Conservation (phyloP, 2,113 vertebrate species). For the Thalassarche chlororhynchos region DNA sequence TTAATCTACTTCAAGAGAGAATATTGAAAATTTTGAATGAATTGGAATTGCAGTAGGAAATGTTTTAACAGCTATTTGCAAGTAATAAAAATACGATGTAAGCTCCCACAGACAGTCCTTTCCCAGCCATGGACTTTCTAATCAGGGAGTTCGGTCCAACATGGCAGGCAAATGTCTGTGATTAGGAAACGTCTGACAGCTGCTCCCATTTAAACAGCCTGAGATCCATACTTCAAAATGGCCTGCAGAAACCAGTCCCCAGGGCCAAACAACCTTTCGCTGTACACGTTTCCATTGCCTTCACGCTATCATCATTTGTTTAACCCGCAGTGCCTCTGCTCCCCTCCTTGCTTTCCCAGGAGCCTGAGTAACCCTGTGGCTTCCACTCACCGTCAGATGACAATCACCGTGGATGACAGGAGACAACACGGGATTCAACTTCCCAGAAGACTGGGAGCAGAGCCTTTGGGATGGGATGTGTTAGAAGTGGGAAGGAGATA, state of each 20-base stretch:
- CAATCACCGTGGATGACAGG: background rate
- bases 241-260: background rate
- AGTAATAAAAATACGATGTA: conserved; percentile 30
- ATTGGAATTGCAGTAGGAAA: conserved; percentile 12
- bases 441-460: background rate
- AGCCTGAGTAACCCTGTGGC: background rate
- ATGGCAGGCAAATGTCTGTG: background rate
- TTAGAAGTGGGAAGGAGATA: background rate
- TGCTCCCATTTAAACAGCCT: background rate
- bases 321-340: background rate
- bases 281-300: accelerated
- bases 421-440: background rate
- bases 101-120: background rate
- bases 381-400: background rate
- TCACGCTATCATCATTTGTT: background rate
- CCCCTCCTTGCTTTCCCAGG: background rate
- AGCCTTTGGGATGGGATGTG: background rate
- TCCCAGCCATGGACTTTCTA: background rate
- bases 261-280: background rate
- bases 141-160: background rate
- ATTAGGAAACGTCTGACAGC: background rate
- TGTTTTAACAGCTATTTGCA: conserved; percentile 48
- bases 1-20: conserved; percentile 43
- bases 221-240: background rate
- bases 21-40: conserved; percentile 52